These are phyloP conservation scores for Seira musarum DNA, from an alignment of 2,888 invertebrate genomes.

Conservation along the genomic window DNA sequence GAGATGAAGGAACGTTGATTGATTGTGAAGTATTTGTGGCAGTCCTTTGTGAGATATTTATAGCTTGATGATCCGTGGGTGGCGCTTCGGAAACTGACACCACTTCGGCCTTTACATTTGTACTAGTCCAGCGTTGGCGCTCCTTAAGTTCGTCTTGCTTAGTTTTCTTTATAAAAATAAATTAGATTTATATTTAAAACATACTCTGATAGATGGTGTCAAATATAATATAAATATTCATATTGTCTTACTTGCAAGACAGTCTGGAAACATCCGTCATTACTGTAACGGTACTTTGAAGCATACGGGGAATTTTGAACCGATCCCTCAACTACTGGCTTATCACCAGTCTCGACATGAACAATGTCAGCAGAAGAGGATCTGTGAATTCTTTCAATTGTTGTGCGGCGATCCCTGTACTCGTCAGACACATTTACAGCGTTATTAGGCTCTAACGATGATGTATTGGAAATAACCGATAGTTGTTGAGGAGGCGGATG, in stretches of 20 bases:
- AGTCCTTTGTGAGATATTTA: conserved; percentile 50
- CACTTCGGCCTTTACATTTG: conserved; percentile 46
- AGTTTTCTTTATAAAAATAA: conserved; percentile 31
- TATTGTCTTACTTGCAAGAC: conserved; percentile 63
- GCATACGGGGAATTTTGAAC: conserved; percentile 55
- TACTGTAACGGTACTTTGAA: conserved; percentile 53
- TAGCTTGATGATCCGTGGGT: conserved; percentile 25
- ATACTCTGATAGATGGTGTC: not conserved
- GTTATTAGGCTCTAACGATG: conserved; percentile 17
- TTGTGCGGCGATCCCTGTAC: conserved; percentile 31
- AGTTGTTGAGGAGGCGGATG: conserved; percentile 43
- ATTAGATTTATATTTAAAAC: not conserved
- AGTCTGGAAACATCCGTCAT: conserved; percentile 61
- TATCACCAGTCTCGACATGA: conserved; percentile 55
- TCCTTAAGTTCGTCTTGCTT: conserved; percentile 55
- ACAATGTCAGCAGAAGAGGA: conserved; percentile 58
- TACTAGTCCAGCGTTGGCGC: conserved; percentile 57
- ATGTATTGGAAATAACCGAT: conserved; percentile 45
- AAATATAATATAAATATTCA: not conserved
- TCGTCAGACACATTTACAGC: conserved; percentile 27
- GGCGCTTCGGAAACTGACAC: conserved; percentile 29
- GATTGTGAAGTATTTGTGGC: conserved; percentile 50
- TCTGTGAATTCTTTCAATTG: conserved; percentile 43
- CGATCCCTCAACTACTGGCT: conserved; percentile 42
- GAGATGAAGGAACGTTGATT: conserved; percentile 37